A percentile compares a stretch with the other conserved stretches of the same genome.
Conservation (phyloP, 2,888 invertebrate genomes). For the Amaurobius ferox region DNA sequence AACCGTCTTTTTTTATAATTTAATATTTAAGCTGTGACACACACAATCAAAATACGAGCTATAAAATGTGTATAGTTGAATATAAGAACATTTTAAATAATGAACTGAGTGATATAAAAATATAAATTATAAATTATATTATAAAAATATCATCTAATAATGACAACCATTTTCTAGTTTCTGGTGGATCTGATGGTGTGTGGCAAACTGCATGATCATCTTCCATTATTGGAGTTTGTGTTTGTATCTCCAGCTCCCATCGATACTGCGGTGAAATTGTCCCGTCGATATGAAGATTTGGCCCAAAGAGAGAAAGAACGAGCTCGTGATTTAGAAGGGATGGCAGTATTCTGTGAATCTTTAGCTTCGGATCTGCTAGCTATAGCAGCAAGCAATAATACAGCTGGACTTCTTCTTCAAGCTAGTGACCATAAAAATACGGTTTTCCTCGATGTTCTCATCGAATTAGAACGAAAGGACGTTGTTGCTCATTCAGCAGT, state of each 20-base stretch:
- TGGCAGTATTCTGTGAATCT: conserved; percentile 96
- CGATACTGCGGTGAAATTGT: conserved; percentile 98
- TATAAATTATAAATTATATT: no score
- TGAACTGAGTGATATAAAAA: no score
- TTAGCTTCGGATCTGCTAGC: conserved; percentile 98
- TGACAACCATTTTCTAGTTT: conserved; percentile 84
- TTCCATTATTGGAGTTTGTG: conserved; percentile 97
- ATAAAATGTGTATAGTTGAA: no score
- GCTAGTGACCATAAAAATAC: conserved; percentile 95
- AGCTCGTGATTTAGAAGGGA: conserved; percentile 95
- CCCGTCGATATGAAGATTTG: conserved; percentile 85
- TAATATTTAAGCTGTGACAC: no score
- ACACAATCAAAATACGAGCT: no score
- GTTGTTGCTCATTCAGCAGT: conserved; percentile 96
- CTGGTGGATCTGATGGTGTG: conserved; percentile 99
- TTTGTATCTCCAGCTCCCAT: conserved; percentile 98
- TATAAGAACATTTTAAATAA: no score
- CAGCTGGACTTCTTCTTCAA: conserved; percentile 94
- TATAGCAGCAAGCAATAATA: conserved; percentile 94
- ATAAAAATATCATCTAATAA: no score
- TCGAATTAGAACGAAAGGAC: conserved; percentile 99
- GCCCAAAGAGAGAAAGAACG: conserved; percentile 93
- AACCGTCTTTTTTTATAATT: no score
- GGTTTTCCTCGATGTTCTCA: conserved; percentile 96
- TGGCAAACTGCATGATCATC: conserved; percentile 86